Conservation (phyloP, 1,140 invertebrate genomes). For the Limonius californicus region DNA sequence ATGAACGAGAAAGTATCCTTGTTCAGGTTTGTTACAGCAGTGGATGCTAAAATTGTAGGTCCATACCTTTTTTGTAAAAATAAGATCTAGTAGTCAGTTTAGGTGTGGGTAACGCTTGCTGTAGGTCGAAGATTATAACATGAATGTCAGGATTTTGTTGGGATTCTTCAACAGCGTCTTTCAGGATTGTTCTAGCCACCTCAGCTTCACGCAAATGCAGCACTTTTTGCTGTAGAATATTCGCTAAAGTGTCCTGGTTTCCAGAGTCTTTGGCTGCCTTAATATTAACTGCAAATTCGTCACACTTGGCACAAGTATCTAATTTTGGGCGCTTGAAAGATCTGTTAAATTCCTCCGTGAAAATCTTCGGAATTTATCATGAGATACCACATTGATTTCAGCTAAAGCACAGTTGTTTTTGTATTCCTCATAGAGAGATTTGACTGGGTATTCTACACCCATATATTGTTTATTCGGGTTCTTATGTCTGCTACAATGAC, state of each 20-base stretch:
- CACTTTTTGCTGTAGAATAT: not conserved
- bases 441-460: not conserved
- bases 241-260: not conserved
- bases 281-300: not conserved
- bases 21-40: not conserved
- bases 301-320: not conserved
- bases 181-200: not conserved
- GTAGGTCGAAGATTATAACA: not conserved
- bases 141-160: not conserved
- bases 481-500: not conserved
- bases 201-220: not conserved
- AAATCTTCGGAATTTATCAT: not conserved
- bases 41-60: slow-evolving; percentile 9
- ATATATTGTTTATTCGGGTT: not conserved
- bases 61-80: slow-evolving; percentile 9
- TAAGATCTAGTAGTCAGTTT: not conserved
- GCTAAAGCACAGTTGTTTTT: not conserved
- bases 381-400: not conserved
- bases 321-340: not conserved
- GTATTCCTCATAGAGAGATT: not conserved
- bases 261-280: not conserved
- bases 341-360: not conserved
- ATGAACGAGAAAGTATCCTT: not conserved
- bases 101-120: slow-evolving; percentile 1
- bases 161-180: not conserved